Evolutionary conservation across 2,797 vertebrate species (phyloP).

Genomic region (Myotis myotis): DNA sequence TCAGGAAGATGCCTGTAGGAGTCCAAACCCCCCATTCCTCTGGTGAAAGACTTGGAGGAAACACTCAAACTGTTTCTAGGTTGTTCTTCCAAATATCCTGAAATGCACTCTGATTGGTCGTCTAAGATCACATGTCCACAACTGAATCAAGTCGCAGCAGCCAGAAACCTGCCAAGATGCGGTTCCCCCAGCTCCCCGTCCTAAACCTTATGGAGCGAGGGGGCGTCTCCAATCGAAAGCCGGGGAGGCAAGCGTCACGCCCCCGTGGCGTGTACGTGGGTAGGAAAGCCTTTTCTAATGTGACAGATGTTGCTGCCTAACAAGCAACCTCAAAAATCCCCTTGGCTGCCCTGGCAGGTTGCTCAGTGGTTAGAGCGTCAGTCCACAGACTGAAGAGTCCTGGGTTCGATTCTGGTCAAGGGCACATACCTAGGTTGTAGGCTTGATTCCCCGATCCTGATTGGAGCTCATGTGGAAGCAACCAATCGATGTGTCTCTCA

Average conservation of each 20-base stretch:
- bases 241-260: background rate
- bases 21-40: background rate
- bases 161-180: background rate
- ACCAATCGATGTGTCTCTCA: background rate
- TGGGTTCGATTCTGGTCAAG: background rate
- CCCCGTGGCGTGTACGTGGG: background rate
- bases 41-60: background rate
- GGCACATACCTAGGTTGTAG: background rate
- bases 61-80: background rate
- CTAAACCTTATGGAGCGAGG: background rate
- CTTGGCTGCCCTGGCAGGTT: background rate
- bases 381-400: background rate
- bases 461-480: background rate
- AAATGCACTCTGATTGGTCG: background rate
- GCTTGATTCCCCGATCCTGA: background rate
- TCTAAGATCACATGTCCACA: background rate
- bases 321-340: background rate
- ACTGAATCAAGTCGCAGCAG: background rate
- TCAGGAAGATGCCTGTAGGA: background rate
- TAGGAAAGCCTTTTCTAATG: background rate
- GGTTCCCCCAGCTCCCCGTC: rapidly evolving
- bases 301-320: background rate
- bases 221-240: background rate
- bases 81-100: background rate
- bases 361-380: background rate